Base-by-base conservation (phyloP, 2,797 vertebrate species). In the Natrix natrix region DNA sequence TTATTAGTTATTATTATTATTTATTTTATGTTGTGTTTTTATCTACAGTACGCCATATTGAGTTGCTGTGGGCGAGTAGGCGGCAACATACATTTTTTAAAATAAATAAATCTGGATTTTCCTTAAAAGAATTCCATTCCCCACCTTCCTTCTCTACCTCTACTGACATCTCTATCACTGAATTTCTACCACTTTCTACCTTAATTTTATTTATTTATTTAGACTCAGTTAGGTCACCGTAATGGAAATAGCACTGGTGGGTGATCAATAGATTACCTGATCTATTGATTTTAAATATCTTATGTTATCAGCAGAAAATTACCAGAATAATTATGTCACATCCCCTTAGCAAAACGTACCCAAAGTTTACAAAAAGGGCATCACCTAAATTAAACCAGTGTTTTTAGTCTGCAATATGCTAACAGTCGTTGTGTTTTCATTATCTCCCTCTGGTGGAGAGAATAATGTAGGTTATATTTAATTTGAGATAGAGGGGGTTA, bases 371-470 rank as follows among this genome's bases (percentile, higher is more conserved):
- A 91, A 43, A 92, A 92, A 92, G 87, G 93, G 87, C 74, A 91
- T 52, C 90, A 55, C 56, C 91, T 69, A 90, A 93, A 57, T 57
- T 57, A 56, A 96, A 96, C 94, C 94, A 4, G 94, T 0, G 2
- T 7, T 90, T 89, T 32, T n/a, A 96, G 63, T 87, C 87, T 60
- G 60, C 94, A 54, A 54, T 52, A 95, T 95, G 57, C 55, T 14
- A 54, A 63, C 89, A 91, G 92, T 90, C 83, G 92, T 86, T 93
- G 93, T 59, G 92, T 95, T 97, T 96, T 60, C 94, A 93, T 17
- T 90, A 93, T 88, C 89, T 97, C 96, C 96, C 96, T 96, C 97
- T 96, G 90, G 86, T 94, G 95, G 90, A 87, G 43, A 78, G n/a
- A 87, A 69, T 61, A 60, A 92, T n/a, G n/a, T 24, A 88, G 3